phyloP scores from a whole-genome alignment of 1,140 invertebrate genomes.

The Mercenaria mercenaria region DNA sequence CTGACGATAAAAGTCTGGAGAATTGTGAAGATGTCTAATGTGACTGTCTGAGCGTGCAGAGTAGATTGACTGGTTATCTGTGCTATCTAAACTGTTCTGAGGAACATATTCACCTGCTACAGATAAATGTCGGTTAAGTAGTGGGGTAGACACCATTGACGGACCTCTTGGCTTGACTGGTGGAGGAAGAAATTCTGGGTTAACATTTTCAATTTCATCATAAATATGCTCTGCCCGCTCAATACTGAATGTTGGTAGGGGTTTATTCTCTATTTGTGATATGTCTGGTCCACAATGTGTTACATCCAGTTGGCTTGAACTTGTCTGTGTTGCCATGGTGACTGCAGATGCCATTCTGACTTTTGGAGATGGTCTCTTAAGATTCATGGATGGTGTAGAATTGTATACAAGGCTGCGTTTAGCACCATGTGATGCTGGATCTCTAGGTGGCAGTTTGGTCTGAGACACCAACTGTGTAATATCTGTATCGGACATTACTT shows the following conservation, averaged over 20 bases:
- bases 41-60: not conserved
- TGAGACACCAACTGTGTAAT: not conserved
- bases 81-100: no score
- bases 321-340: not conserved
- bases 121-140: not conserved
- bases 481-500: not conserved
- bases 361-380: not conserved
- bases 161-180: not conserved
- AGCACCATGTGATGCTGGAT: not conserved
- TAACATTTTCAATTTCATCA: not conserved
- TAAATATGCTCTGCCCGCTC: slow-evolving; percentile 7
- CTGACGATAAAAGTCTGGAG: slow-evolving; percentile 16
- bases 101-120: no score
- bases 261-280: not conserved
- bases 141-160: not conserved
- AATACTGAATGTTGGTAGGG: not conserved
- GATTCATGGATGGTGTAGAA: not conserved
- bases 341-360: not conserved
- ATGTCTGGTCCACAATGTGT: not conserved
- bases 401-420: not conserved
- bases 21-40: slow-evolving; percentile 28
- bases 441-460: not conserved
- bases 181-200: not conserved
- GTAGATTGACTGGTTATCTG: not conserved
- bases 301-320: not conserved